Evolutionary conservation across 2,113 vertebrate genomes (phyloP), one percentile per base, ranked within the genome.

Genomic region (Lycaon pictus): DNA sequence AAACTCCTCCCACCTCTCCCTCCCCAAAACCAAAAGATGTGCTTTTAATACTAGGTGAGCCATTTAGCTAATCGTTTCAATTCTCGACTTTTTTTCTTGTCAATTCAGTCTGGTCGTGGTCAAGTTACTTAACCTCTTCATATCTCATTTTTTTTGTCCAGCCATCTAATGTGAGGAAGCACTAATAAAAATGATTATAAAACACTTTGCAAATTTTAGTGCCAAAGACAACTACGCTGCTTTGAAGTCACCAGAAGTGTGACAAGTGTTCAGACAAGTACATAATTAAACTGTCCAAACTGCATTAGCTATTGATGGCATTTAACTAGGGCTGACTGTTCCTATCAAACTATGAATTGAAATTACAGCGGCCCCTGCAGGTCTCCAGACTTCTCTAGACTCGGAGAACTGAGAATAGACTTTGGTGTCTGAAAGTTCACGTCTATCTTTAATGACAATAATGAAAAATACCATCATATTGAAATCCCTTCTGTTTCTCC

Each of bases 231-330:
- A 92, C 80, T 80, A 53, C 72, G 72, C 69, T 56, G 94, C 97
- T 95, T 95, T 96, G 97, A 97, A 98, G 97, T 98, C 97, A 92
- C 92, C 85, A 86, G 69, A 95, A 97, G 77, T 94, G 95, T 96
- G 98, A 95, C 98, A 97, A 93, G 77, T 92, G 86, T 98, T 96
- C 92, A 96, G 97, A 98, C 98, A 98, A 97, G 97, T 95, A 89
- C 95, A 96, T 98, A 98, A 98, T 98, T 98, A 98, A 98, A 96
- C 97, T 98, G 98, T 98, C 97, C 79, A 97, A 97, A 98, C 88
- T 97, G 97, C 97, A 96, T 98, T 98, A 98, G 96, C 94, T 84
- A 77, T 71, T 97, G 96, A 95, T 93, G 95, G 48, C 93, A 94
- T 96, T 96, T 98, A 97, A 98, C 94, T 76, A 94, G 94, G 86